A percentile compares a stretch with the other conserved stretches of the same genome.
These are phyloP conservation scores for Microcebus lehilahytsara DNA, from an alignment of 2,113 vertebrate genomes.

Conservation along the genomic window DNA sequence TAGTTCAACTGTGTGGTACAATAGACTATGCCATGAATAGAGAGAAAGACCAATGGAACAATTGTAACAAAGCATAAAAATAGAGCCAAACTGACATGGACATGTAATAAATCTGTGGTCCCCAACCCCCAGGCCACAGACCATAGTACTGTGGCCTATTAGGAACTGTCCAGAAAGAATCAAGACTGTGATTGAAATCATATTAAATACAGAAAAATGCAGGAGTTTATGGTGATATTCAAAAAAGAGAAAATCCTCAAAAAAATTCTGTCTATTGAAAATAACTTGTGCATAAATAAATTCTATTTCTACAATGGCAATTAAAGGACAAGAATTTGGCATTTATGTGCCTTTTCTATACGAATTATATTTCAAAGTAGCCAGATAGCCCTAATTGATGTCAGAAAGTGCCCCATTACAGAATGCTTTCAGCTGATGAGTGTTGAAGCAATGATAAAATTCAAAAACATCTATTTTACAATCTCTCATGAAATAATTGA, in stretches of 20 bases:
- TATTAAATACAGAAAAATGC: neutral
- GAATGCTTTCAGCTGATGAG: neutral
- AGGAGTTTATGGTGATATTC: neutral
- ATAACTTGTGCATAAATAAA: neutral
- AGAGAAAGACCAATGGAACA: neutral
- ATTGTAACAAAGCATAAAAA: neutral
- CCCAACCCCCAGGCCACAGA: no score
- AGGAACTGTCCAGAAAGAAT: neutral
- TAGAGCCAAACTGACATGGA: neutral
- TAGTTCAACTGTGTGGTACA: neutral
- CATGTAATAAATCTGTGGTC: neutral
- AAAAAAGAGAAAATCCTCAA: neutral
- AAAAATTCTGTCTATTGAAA: conserved; percentile 7
- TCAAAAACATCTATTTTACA: neutral
- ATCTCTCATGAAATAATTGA: neutral
- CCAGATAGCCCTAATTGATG: neutral
- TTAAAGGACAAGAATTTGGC: neutral
- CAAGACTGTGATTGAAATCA: neutral
- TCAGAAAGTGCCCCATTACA: neutral
- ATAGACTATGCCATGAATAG: neutral
- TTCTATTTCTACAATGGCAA: neutral
- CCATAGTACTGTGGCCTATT: no score
- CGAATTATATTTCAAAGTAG: neutral
- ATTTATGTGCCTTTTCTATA: neutral
- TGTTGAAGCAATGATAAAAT: neutral